phyloP scores from a whole-genome alignment of 2,797 vertebrate species.

The Cossypha dichroa region DNA sequence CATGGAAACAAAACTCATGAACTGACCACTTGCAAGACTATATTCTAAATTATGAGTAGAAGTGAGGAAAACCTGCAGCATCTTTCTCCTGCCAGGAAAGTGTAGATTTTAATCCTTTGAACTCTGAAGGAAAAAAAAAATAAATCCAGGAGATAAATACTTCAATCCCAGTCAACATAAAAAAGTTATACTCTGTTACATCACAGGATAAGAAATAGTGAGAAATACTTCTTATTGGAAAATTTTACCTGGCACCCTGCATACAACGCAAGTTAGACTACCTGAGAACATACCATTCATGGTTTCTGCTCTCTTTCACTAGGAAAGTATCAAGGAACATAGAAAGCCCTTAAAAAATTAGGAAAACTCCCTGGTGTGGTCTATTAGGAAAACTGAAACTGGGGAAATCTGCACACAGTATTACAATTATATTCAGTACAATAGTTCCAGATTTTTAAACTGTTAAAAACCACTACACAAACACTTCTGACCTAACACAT shows the following conservation, averaged over 20 bases:
- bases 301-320: background rate
- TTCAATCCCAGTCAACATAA: background rate
- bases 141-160: background rate
- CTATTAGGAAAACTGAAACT: background rate
- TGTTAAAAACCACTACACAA: background rate
- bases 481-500: background rate
- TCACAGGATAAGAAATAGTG: background rate
- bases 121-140: background rate
- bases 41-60: background rate
- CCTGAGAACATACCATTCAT: fast-evolving
- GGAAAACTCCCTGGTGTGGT: background rate
- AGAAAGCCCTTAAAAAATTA: background rate
- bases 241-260: background rate
- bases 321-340: background rate
- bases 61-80: background rate
- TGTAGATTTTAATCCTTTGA: background rate
- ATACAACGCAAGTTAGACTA: fast-evolving
- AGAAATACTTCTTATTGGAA: background rate
- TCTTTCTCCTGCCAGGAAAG: background rate
- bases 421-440: background rate
- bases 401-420: background rate
- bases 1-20: background rate
- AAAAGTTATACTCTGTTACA: background rate
- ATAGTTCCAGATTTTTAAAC: background rate
- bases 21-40: background rate